phyloP scores from a whole-genome alignment of 2,888 invertebrate species.

The Caenorhabditis afra region DNA sequence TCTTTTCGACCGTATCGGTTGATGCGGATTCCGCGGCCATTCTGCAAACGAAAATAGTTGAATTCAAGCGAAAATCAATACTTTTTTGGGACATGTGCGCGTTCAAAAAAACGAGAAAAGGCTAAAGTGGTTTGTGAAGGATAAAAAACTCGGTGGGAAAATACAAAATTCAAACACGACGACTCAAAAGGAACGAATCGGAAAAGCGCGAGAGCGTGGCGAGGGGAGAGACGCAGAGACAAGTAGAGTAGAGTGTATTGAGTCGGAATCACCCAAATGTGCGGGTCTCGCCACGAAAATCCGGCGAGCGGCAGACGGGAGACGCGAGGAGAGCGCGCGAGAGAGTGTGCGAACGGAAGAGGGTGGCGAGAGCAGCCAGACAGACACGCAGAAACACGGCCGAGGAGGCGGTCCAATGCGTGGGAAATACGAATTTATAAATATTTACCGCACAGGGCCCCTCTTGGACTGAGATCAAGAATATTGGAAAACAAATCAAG shows the following conservation, averaged over 20 bases:
- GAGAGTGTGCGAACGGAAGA: not conserved
- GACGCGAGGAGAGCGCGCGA: constrained; percentile 6
- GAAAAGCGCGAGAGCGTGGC: not conserved
- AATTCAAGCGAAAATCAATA: not conserved
- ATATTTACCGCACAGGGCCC: not conserved
- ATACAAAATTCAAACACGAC: not conserved
- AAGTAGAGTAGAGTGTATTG: too few species aligned
- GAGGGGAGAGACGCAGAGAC: constrained; percentile 10
- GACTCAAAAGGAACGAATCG: too few species aligned
- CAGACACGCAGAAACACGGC: not conserved
- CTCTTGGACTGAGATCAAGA: not conserved
- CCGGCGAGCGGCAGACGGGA: not conserved
- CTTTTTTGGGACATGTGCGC: not conserved
- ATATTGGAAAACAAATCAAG: not conserved
- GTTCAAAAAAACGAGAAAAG: not conserved
- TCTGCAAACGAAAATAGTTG: constrained; percentile 9
- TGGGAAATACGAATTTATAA: not conserved
- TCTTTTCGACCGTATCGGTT: constrained; percentile 41
- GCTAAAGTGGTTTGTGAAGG: too few species aligned
- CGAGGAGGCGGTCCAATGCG: not conserved
- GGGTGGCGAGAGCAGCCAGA: not conserved
- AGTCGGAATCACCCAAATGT: not conserved
- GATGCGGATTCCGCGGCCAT: constrained; percentile 54
- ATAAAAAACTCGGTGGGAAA: not conserved
- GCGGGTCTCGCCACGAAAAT: constrained; percentile 26